phyloP scores from a whole-genome alignment of 2,113 vertebrate genomes.

The Eptesicus fuscus region DNA sequence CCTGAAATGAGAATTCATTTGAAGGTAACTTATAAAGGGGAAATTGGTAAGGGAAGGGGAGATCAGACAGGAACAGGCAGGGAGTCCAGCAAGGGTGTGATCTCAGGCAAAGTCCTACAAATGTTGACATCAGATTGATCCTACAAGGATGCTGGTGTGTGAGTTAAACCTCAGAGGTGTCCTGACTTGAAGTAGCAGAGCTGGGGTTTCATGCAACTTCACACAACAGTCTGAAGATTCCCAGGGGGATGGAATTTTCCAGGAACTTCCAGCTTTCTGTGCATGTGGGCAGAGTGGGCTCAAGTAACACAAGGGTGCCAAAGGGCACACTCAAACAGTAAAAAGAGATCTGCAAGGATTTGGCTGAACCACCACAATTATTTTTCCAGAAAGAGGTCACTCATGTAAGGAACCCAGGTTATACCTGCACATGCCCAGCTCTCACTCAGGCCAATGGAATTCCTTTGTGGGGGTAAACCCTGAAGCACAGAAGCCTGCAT shows the following conservation, averaged over 20 bases:
- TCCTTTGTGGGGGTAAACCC: background rate
- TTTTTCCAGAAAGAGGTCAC: background rate
- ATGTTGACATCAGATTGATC: background rate
- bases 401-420: background rate
- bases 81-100: background rate
- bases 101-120: background rate
- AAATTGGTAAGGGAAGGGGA: background rate
- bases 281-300: background rate
- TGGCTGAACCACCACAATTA: background rate
- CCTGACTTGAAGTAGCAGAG: background rate
- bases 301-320: background rate
- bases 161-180: background rate
- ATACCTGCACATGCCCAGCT: background rate
- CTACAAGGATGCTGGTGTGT: too few relatives aligned
- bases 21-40: background rate
- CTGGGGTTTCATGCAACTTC: background rate
- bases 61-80: background rate
- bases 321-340: background rate
- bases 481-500: background rate
- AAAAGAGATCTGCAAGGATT: background rate
- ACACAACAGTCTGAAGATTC: background rate
- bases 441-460: background rate
- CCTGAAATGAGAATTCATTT: background rate
- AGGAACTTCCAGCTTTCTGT: background rate
- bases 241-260: background rate